These are phyloP conservation scores for Andricus grossulariae DNA, from an alignment of 1,140 invertebrate species.

Conservation along the genomic window DNA sequence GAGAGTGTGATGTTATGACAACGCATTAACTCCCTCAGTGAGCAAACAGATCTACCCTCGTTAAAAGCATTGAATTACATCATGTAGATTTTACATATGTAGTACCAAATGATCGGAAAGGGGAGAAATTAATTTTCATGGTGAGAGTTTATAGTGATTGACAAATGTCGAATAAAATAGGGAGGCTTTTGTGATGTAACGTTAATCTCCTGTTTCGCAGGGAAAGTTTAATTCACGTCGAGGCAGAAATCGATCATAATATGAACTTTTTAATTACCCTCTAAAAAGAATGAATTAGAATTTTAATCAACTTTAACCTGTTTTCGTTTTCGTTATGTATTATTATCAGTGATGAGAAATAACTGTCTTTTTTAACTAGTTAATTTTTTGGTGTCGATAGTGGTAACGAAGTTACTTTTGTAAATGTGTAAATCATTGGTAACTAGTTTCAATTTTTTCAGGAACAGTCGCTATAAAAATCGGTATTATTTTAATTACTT, in stretches of 20 bases:
- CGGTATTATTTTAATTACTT: too few relatives aligned
- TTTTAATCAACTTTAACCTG: too few relatives aligned
- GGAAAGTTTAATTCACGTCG: background rate
- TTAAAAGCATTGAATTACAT: slow-evolving; percentile 4
- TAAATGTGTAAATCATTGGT: too few relatives aligned
- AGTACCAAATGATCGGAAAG: slow-evolving; percentile 4
- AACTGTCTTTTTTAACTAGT: too few relatives aligned
- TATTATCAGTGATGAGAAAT: too few relatives aligned
- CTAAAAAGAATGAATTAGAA: too few relatives aligned
- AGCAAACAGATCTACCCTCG: background rate
- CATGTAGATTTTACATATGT: background rate
- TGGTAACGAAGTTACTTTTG: too few relatives aligned
- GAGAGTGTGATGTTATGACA: background rate
- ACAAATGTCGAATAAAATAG: slow-evolving; percentile 56
- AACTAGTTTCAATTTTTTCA: too few relatives aligned
- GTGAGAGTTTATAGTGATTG: slow-evolving; percentile 50
- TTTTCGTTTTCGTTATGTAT: too few relatives aligned
- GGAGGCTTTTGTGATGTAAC: slow-evolving; percentile 42
- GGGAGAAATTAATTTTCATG: background rate
- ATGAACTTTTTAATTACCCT: background rate
- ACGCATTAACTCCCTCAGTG: background rate
- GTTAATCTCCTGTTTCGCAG: slow-evolving; percentile 43
- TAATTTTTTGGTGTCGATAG: too few relatives aligned
- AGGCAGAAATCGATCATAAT: background rate
- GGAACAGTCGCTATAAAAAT: too few relatives aligned